Evolutionary conservation across 2,113 vertebrate species (phyloP).

Genomic region (Anthoscopus minutus): DNA sequence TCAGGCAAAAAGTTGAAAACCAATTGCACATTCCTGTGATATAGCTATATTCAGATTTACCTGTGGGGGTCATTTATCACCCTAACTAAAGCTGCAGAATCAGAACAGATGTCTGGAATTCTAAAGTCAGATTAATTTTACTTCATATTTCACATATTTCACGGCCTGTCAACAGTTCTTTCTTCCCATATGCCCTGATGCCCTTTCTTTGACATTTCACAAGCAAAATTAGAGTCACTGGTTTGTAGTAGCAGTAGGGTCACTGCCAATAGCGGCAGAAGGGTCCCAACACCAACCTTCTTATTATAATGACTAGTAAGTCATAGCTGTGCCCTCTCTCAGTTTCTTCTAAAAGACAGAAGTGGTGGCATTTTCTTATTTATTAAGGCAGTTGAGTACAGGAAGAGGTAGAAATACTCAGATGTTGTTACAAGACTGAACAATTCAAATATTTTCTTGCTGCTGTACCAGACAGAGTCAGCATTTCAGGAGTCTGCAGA

Average conservation of each 20-base stretch:
- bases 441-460: neutral
- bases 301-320: neutral
- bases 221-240: neutral
- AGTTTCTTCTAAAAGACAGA: neutral
- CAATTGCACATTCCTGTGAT: neutral
- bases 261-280: neutral
- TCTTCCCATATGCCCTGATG: neutral
- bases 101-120: neutral
- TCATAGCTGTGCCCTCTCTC: neutral
- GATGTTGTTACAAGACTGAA: neutral
- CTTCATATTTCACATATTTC: neutral
- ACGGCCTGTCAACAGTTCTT: neutral
- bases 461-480: neutral
- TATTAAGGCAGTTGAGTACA: neutral
- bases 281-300: neutral
- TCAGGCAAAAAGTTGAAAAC: neutral
- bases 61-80: neutral
- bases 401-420: neutral
- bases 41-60: neutral
- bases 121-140: neutral
- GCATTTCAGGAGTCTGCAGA: neutral
- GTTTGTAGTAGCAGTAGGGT: no score
- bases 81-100: neutral
- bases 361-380: neutral
- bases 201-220: neutral